Evolutionary conservation across 2,888 invertebrate genomes (phyloP), one percentile per base, ranked within the genome.

Genomic region (Dasysyrphus tricinctus): DNA sequence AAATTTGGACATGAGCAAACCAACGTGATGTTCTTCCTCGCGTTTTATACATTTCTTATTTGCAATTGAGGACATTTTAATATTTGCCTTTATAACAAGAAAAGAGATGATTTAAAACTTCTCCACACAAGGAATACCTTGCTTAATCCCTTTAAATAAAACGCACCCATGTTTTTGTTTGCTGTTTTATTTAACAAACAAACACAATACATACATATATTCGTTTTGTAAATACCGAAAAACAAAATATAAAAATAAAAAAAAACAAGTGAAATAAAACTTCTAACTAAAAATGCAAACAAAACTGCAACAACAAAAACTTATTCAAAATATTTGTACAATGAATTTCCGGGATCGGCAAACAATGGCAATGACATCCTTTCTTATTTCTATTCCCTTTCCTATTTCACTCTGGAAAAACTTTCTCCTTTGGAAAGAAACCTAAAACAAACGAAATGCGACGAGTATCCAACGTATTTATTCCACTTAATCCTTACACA

Each of bases 321-420:
- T 80, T 80, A 80, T 80, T 84, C 75, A 80, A 84, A 84, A 84
- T 84, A 73, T 84, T 84, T 84, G 84, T 72, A 80, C 84, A 80
- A 80, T 73, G 84, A 84, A 84, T 84, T 84, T 84, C 80, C 84
- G 75, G 84, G 65, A 65, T 70, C 72, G 67, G 65, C 76, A 76
- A 65, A 84, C 75, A 84, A 70, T 70, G 63, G 74, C 76, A 84
- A 70, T 74, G 70, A 63, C 76, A 80, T 70, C 67, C 84, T 54
- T 69, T 69, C 51, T 42, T 51, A 14, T 67, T 67, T 49, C 24
- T 37, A 59, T 59, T 39, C 51, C 67, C 51, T 39, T 24, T 54
- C 69, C 65, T 54, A 32, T 6, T 6, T 29, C 3, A 14, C 69
- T 29, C 29, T 3, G 8, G 69, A 37, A 69, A 61, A 69, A 69